These are phyloP conservation scores for Morinoia aosen DNA, from an alignment of 2,888 invertebrate genomes.

Conservation along the genomic window DNA sequence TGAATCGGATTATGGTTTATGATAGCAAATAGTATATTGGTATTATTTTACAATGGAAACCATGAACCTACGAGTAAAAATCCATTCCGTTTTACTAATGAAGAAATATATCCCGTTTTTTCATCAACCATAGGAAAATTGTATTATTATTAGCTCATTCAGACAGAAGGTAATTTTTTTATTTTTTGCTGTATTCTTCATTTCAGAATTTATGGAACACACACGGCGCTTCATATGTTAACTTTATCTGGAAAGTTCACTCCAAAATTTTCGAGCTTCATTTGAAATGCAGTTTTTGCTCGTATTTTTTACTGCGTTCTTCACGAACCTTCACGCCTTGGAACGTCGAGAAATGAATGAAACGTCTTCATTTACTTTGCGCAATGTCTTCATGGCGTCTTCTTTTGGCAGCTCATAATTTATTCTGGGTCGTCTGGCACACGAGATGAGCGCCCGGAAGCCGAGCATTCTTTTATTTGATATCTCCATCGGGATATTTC, in stretches of 20 bases:
- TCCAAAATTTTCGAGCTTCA: not conserved
- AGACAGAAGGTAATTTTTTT: not conserved
- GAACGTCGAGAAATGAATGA: not conserved
- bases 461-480: not conserved
- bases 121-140: too few species aligned
- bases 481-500: not conserved
- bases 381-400: not conserved
- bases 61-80: too few species aligned
- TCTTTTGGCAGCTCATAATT: not conserved
- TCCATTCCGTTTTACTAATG: too few species aligned
- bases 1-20: too few species aligned
- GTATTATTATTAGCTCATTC: too few species aligned
- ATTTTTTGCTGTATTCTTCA: not conserved
- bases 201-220: not conserved
- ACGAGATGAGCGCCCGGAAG: not conserved
- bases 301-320: not conserved
- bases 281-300: not conserved
- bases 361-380: not conserved
- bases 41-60: too few species aligned
- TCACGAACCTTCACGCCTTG: not conserved
- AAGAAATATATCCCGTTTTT: too few species aligned
- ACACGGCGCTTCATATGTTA: not conserved
- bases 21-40: too few species aligned
- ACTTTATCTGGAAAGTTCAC: not conserved
- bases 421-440: not conserved